Conservation (phyloP, 2,113 vertebrate species). For the Marmota flaviventris region DNA sequence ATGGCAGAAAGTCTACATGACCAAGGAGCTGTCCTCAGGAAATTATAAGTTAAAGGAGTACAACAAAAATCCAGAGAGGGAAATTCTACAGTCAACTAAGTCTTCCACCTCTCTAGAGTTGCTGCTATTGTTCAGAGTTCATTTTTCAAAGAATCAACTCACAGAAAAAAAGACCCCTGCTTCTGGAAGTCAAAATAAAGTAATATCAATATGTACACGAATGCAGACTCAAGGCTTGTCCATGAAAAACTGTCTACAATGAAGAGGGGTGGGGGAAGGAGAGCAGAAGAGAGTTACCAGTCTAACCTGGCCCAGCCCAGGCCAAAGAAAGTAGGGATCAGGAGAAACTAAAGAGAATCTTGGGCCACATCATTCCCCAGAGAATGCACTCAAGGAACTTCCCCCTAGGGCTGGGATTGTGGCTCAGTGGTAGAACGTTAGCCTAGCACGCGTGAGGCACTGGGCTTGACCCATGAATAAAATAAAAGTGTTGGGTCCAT, state of each 20-base stretch:
- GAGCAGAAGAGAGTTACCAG: neutral
- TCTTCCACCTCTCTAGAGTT: neutral
- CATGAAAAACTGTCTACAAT: no score
- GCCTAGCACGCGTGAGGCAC: no score
- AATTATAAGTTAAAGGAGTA: neutral
- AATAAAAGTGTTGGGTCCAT: no score
- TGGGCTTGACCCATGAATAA: no score
- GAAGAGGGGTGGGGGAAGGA: no score
- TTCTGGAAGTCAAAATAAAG: slow-evolving; percentile 7
- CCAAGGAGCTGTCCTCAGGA: neutral
- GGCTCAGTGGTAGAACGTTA: no score
- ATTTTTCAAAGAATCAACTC: neutral
- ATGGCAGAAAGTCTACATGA: neutral
- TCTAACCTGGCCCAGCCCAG: no score
- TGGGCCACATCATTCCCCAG: neutral
- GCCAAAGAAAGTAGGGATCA: no score
- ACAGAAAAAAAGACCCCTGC: neutral
- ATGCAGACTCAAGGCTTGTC: neutral
- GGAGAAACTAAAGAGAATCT: no score
- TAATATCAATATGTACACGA: neutral
- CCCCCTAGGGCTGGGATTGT: no score
- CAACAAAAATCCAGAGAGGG: neutral
- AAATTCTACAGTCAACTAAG: neutral
- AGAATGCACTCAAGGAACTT: no score
- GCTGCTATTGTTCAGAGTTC: neutral